A percentile compares a stretch with the other conserved stretches of the same genome.
These are phyloP conservation scores for Albula goreensis DNA, from an alignment of 2,113 vertebrate genomes.

Conservation along the genomic window DNA sequence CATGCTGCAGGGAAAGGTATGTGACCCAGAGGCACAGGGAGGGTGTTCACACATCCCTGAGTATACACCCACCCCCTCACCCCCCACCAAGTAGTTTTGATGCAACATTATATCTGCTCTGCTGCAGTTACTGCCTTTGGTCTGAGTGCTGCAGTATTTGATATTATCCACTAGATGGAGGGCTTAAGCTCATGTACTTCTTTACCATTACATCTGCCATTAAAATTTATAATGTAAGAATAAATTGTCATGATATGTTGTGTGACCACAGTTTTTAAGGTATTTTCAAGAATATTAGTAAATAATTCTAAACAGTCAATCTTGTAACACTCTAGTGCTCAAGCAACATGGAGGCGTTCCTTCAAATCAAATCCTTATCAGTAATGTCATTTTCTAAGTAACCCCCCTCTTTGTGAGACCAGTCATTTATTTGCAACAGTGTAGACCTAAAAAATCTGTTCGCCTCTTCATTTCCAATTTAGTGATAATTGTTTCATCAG, in stretches of 20 bases:
- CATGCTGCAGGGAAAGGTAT: slow-evolving; percentile 86
- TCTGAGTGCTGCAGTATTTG: not conserved
- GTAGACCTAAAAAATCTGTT: not conserved
- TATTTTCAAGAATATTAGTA: not conserved
- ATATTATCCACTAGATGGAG: slow-evolving; percentile 19
- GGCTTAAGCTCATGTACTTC: not conserved
- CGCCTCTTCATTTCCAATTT: too few relatives aligned
- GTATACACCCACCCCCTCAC: not conserved
- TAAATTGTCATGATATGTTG: too few relatives aligned
- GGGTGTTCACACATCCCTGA: not conserved
- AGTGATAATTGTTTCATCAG: too few relatives aligned
- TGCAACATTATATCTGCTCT: not conserved
- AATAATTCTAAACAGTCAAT: not conserved
- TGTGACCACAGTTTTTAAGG: not conserved
- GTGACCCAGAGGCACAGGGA: not conserved
- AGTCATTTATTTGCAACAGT: not conserved
- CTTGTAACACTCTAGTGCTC: too few relatives aligned
- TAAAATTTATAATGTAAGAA: too few relatives aligned
- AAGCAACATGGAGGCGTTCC: not conserved
- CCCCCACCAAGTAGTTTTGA: not conserved
- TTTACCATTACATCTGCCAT: not conserved
- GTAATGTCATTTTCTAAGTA: not conserved
- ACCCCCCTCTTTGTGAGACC: not conserved
- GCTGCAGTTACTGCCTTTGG: not conserved
- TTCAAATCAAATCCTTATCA: not conserved